Percentiles rank a stretch among this genome's conserved stretches.
Evolutionary conservation across 2,113 vertebrate genomes (phyloP).

Genomic region (Otocyon megalotis): DNA sequence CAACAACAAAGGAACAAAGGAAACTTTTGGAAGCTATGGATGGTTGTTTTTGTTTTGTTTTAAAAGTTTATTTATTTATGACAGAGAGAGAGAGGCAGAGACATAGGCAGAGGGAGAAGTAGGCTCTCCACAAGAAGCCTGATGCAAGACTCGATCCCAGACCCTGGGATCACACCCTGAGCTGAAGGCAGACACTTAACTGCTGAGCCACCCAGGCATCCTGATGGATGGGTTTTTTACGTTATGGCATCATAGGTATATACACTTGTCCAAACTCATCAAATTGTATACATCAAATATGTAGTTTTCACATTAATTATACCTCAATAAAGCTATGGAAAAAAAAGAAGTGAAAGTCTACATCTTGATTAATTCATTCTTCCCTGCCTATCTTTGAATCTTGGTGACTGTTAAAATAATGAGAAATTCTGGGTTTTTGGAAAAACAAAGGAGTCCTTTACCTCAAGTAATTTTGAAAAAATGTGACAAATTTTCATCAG

Average conservation of each 20-base stretch:
- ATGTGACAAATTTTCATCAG: background rate
- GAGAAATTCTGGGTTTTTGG: background rate
- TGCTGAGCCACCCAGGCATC: too few species aligned
- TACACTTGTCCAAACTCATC: background rate
- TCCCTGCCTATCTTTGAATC: background rate
- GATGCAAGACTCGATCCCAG: too few species aligned
- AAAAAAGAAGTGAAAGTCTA: background rate
- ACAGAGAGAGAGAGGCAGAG: too few species aligned
- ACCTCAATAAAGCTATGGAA: background rate
- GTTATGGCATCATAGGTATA: background rate
- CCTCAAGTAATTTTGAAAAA: background rate
- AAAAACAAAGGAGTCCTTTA: background rate
- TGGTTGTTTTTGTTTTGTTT: too few species aligned
- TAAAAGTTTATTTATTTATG: too few species aligned
- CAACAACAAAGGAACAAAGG: background rate
- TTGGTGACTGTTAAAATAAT: background rate
- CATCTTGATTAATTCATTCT: background rate
- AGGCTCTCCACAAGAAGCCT: too few species aligned
- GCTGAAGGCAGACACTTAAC: too few species aligned
- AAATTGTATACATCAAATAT: background rate
- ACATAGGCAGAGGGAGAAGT: too few species aligned
- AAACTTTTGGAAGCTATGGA: background rate
- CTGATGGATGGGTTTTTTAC: background rate
- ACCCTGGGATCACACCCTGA: too few species aligned
- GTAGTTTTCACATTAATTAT: background rate